A percentile compares a stretch with the other conserved stretches of the same genome.
These are phyloP conservation scores for Physeter macrocephalus DNA, from an alignment of 2,113 vertebrate genomes.

Conservation along the genomic window DNA sequence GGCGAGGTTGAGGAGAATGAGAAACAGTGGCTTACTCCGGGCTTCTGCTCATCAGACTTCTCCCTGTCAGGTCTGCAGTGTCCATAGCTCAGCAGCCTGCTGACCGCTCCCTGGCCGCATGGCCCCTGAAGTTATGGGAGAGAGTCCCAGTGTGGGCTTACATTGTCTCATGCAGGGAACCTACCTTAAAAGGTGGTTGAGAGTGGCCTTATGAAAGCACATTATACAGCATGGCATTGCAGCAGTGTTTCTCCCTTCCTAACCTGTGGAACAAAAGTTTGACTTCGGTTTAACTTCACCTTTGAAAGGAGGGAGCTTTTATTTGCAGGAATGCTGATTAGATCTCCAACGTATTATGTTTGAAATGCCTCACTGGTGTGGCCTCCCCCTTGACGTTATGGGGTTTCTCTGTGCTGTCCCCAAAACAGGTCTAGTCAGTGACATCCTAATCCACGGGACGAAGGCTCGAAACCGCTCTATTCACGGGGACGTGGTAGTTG, in stretches of 20 bases:
- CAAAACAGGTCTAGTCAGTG: constrained; percentile 83
- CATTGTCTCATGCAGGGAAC: no score
- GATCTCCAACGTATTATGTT: accelerated
- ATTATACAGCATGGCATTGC: accelerated
- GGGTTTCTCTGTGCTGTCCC: neutral
- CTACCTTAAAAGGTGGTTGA: neutral
- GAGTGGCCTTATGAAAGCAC: neutral
- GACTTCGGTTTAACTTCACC: neutral
- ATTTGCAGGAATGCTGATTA: neutral
- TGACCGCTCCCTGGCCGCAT: accelerated
- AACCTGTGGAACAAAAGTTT: neutral
- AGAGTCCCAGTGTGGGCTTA: neutral
- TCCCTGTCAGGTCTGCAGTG: accelerated
- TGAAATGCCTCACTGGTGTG: neutral
- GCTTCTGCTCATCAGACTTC: accelerated
- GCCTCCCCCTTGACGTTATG: neutral
- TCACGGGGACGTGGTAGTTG: constrained; percentile 90
- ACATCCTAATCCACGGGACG: constrained; percentile 87
- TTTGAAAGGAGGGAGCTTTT: neutral
- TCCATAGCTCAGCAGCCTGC: neutral
- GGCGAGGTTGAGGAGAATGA: neutral
- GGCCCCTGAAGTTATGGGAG: neutral
- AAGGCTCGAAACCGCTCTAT: constrained; percentile 92
- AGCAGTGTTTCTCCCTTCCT: neutral
- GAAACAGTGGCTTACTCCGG: neutral